A percentile compares a stretch with the other conserved stretches of the same genome.
phyloP scores from a whole-genome alignment of 1,140 invertebrate species.

The Neotoxoptera formosana region DNA sequence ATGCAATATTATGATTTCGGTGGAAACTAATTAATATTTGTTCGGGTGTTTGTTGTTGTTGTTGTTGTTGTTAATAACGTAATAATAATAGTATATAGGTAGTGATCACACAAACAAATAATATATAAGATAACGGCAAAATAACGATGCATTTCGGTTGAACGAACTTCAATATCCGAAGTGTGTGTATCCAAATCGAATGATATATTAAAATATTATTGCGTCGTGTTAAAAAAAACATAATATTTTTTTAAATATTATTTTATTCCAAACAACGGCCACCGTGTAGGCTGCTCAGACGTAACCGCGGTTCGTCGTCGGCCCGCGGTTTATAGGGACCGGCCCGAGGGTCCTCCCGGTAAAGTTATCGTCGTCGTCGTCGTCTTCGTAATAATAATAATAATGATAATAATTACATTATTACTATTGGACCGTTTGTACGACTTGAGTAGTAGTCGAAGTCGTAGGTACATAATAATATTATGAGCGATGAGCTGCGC shows the following conservation, averaged over 20 bases:
- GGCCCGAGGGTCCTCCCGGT: background rate
- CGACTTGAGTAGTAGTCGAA: too few species aligned
- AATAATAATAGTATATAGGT: background rate
- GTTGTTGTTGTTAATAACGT: background rate
- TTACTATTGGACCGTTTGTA: slow-evolving; percentile 27
- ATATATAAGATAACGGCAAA: slow-evolving; percentile 2
- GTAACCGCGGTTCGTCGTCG: slow-evolving; percentile 50
- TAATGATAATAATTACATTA: slow-evolving; percentile 30
- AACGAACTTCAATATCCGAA: slow-evolving; percentile 45
- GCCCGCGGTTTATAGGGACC: background rate
- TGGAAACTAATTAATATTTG: slow-evolving; percentile 36
- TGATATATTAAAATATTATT: background rate
- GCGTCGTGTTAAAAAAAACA: too few species aligned
- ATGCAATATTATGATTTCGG: background rate
- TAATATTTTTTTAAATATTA: too few species aligned
- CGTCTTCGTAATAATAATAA: background rate
- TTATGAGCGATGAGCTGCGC: too few species aligned
- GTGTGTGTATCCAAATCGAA: slow-evolving; percentile 22
- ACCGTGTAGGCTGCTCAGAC: slow-evolving; percentile 16
- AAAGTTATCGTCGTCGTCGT: slow-evolving; percentile 28
- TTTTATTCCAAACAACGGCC: slow-evolving; percentile 27
- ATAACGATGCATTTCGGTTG: slow-evolving; percentile 13
- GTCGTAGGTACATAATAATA: background rate
- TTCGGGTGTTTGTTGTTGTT: background rate
- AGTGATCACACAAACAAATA: background rate